These are phyloP conservation scores for Hyperoodon ampullatus DNA, from an alignment of 2,113 vertebrate species.

Conservation along the genomic window DNA sequence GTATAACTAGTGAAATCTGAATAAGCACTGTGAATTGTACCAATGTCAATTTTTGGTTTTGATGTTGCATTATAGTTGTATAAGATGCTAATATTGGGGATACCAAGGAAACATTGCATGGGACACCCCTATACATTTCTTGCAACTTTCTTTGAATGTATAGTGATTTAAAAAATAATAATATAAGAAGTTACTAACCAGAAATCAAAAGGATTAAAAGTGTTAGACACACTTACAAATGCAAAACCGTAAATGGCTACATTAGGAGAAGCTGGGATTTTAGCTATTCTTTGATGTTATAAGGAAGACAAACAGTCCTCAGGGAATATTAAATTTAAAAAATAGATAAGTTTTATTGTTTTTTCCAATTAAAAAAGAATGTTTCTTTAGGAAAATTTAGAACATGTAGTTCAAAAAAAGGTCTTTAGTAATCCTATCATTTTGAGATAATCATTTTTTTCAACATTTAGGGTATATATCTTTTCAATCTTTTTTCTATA, in stretches of 20 bases:
- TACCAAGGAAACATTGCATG: not conserved
- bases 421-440: not conserved
- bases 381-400: constrained; percentile 8
- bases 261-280: constrained; percentile 3
- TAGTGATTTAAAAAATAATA: constrained; percentile 26
- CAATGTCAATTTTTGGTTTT: constrained; percentile 25
- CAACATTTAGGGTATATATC: not conserved
- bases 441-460: not conserved
- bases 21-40: not conserved
- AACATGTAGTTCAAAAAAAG: not conserved
- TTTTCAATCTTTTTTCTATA: not conserved
- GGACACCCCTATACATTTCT: not conserved
- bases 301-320: not conserved
- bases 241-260: not conserved
- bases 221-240: constrained; percentile 18
- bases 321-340: constrained; percentile 19
- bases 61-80: not conserved
- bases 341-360: not conserved
- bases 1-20: constrained; percentile 16
- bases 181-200: not conserved
- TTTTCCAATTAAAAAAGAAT: not conserved
- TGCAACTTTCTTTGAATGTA: constrained; percentile 6
- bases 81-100: not conserved
- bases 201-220: constrained; percentile 5
- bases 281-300: not conserved